Evolutionary conservation across 2,113 vertebrate genomes (phyloP), one percentile per base, ranked within the genome.

Genomic region (Bos javanicus): DNA sequence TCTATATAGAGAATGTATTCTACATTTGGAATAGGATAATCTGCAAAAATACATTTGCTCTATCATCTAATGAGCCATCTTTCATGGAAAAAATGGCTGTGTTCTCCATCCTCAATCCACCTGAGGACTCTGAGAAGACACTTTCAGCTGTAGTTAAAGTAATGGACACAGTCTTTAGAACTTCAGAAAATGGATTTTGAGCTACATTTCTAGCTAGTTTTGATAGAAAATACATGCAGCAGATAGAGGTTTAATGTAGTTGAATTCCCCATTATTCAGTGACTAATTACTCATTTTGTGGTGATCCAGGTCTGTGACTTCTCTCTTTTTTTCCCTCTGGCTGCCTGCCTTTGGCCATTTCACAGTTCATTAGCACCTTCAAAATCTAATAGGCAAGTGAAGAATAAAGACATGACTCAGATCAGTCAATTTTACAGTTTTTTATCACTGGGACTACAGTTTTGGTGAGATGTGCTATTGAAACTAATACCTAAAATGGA

Each of bases 311-410:
- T 52, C 81, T 87, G 81, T 90, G 74, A 28, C 33, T 89, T 96
- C 57, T 93, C 52, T 56, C 54, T 92, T 87, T 52, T 59, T 59
- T 12, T 11, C 9, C 59, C 48, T 74, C 46, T 93, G 92, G 76
- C 64, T 91, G 25, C 54, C 52, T 88, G 87, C 60, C 90, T 95
- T 78, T 91, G 87, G 92, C 48, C 92, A 95, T 91, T 96, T 95
- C 60, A 78, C 83, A 97, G 94, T 88, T 95, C 76, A 62, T 95
- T 96, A 95, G 64, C 92, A 95, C 86, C 50, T 94, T 93, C 46
- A 95, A 74, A 46, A 85, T 97, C 92, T 94, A 67, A 97, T 39
- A 60, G 17, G 48, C 36, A 91, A 78, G n/a, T 84, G 74, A 92
- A 82, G 78, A 43, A 87, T 64, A 28, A 3, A 60, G 62, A 83